These are phyloP conservation scores for Pedionomus torquatus DNA, from an alignment of 2,113 vertebrate genomes.

Conservation along the genomic window DNA sequence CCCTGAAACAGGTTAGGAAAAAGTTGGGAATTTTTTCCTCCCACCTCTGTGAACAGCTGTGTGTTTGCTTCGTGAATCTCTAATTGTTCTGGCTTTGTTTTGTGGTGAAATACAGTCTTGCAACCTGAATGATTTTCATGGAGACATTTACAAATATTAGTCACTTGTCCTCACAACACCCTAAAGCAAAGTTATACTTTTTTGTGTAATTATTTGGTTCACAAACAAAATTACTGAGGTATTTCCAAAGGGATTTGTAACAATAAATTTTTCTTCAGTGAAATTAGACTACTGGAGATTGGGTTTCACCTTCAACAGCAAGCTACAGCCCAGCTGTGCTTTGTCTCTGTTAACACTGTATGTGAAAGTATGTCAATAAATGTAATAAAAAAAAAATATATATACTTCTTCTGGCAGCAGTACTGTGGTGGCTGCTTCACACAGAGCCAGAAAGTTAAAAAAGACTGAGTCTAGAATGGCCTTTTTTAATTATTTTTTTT, in stretches of 20 bases:
- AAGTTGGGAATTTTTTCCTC: neutral
- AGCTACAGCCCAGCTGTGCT: neutral
- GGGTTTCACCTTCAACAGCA: neutral
- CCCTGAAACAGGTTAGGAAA: neutral
- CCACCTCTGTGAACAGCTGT: neutral
- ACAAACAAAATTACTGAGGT: neutral
- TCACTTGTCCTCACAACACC: neutral
- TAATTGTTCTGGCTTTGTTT: neutral
- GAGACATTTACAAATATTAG: neutral
- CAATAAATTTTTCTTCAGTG: neutral
- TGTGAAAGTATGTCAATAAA: neutral
- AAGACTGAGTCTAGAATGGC: neutral
- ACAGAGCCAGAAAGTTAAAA: neutral
- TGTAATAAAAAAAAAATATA: neutral
- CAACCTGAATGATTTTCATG: neutral
- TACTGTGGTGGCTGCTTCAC: neutral
- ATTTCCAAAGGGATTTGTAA: neutral
- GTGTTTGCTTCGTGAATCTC: neutral
- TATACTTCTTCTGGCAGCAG: neutral
- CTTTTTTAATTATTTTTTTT: neutral
- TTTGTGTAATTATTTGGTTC: constrained; percentile 23
- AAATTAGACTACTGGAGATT: neutral
- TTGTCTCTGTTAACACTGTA: constrained; percentile 24
- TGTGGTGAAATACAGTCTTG: neutral
- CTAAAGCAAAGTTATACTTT: neutral